Percentiles rank a stretch among this genome's conserved stretches.
phyloP scores from a whole-genome alignment of 1,140 invertebrate genomes.

The Hormaphis cornu region DNA sequence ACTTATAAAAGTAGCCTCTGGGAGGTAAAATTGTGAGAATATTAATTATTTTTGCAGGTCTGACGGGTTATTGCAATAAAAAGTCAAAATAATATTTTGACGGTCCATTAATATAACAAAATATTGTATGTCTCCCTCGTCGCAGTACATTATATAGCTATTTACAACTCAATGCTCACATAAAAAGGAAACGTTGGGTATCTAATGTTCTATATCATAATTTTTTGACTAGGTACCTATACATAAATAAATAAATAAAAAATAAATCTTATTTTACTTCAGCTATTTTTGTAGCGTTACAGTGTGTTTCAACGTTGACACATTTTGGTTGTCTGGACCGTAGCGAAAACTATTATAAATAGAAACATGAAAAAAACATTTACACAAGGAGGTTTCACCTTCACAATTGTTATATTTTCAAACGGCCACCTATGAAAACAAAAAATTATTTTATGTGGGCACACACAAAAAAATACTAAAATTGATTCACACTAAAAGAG shows the following conservation, averaged over 20 bases:
- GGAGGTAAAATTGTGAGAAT: no score
- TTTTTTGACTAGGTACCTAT: not conserved
- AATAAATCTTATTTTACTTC: conserved; percentile 23
- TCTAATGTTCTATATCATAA: not conserved
- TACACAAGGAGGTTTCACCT: conserved; percentile 15
- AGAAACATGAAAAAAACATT: conserved; percentile 23
- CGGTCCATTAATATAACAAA: no score
- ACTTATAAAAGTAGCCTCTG: no score
- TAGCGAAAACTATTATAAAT: conserved; percentile 25
- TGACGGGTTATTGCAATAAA: no score
- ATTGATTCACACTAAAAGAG: no score
- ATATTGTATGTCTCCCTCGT: no score
- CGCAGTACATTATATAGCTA: no score
- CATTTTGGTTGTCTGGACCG: conserved; percentile 30
- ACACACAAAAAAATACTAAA: no score
- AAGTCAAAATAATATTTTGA: no score
- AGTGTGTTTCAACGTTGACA: conserved; percentile 29
- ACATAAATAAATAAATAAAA: conserved; percentile 14
- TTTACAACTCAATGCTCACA: no score
- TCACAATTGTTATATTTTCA: conserved; percentile 4
- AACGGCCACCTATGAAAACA: not conserved
- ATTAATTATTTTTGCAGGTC: no score
- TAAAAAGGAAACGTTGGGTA: not conserved
- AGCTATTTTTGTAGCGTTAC: conserved; percentile 26
- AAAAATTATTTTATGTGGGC: not conserved